Conservation (phyloP, 53 echinoderm and acorn worm genomes). For the Holothuria leucospilota region DNA sequence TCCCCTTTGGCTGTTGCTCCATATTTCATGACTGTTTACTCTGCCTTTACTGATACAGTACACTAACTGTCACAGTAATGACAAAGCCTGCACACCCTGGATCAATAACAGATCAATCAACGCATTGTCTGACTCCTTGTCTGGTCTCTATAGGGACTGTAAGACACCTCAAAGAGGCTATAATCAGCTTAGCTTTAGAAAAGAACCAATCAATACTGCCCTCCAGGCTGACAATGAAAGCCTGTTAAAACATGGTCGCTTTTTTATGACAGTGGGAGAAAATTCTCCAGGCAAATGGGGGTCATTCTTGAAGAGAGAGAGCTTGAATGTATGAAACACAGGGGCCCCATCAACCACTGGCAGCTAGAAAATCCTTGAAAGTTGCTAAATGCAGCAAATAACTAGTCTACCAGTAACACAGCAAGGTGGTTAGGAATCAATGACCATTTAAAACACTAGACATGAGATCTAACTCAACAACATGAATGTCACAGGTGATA, state of each 20-base stretch:
- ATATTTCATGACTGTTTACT: constrained; percentile 89
- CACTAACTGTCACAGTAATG: constrained; percentile 61
- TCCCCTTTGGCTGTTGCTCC: constrained; percentile 56
- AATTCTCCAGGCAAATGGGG: no score
- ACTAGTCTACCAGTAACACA: no score
- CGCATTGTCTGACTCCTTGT: constrained; percentile 49
- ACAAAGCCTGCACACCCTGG: constrained; percentile 77
- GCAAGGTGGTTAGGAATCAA: no score
- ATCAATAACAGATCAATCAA: constrained; percentile 67
- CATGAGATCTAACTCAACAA: no score
- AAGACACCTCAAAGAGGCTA: constrained; percentile 19
- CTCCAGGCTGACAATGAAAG: constrained; percentile 27
- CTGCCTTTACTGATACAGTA: constrained; percentile 87
- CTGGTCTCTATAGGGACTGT: background rate
- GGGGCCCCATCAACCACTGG: no score
- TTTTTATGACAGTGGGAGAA: no score
- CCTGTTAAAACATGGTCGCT: constrained; percentile 21
- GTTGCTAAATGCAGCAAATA: no score
- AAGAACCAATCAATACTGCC: constrained; percentile 27
- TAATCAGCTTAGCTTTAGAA: constrained; percentile 37
- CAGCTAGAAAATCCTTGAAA: no score
- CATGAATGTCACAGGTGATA: no score
- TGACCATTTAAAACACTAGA: no score
- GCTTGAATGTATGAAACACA: no score
- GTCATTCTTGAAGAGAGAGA: no score